These are phyloP conservation scores for Oligia latruncula DNA, from an alignment of 2,888 invertebrate genomes.

Conservation along the genomic window DNA sequence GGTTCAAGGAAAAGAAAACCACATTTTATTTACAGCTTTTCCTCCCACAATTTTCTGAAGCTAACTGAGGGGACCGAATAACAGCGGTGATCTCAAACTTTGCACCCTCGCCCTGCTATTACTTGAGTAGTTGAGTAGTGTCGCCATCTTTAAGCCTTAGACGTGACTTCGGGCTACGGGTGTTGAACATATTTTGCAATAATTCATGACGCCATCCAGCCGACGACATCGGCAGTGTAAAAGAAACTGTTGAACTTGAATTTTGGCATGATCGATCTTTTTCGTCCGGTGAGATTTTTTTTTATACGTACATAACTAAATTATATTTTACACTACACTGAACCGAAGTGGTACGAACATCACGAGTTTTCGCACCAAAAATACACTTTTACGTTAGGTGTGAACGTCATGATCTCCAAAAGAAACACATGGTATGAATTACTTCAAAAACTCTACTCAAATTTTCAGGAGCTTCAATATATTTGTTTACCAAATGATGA, in stretches of 20 bases:
- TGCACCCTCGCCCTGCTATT: constrained; percentile 34
- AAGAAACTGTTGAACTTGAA: not conserved
- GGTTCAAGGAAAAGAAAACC: constrained; percentile 1
- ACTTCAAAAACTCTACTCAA: not conserved
- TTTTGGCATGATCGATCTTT: not conserved
- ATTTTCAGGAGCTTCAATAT: not conserved
- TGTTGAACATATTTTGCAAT: not conserved
- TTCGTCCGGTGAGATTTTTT: too few relatives aligned
- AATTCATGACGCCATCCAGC: constrained; percentile 7
- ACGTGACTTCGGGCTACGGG: constrained; percentile 46
- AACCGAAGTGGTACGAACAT: not conserved
- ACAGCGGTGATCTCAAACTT: constrained; percentile 43
- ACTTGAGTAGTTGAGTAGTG: constrained; percentile 36
- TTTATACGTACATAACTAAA: not conserved
- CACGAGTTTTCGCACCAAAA: too few relatives aligned
- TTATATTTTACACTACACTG: not conserved
- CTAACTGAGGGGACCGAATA: constrained; percentile 40
- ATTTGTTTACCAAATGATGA: not conserved
- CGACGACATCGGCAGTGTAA: not conserved
- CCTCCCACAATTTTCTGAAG: constrained; percentile 13
- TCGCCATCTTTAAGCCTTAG: constrained; percentile 40
- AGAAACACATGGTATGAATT: not conserved
- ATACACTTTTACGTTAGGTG: not conserved
- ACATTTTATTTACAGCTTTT: constrained; percentile 1
- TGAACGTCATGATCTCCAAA: not conserved